Evolutionary conservation across 1,140 invertebrate genomes (phyloP), one percentile per base, ranked within the genome.

Genomic region (Acromyrmex charruanus): DNA sequence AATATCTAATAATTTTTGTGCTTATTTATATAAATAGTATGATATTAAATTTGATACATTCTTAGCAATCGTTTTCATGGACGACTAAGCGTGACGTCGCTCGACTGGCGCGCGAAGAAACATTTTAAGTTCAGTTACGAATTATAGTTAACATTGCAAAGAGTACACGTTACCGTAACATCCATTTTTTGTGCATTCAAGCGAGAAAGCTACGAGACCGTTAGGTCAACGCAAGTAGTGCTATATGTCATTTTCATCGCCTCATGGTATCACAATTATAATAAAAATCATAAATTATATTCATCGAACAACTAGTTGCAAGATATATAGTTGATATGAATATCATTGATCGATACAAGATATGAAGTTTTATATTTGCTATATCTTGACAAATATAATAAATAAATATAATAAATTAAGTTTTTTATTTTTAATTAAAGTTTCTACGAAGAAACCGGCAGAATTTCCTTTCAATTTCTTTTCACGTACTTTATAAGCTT

Each of bases 71-170:
- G n/a, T 59, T 77, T 85, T 77, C 72, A 85, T n/a, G 49, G 61
- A 77, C 3, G 31, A 68, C 4, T 53, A 68, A 77, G 59, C 49
- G 82, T 77, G 59, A 53, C 65, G 65, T 81, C 49, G 65, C 75
- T 81, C 14, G 49, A 31, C 16, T 49, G 7, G 31, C 51, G 58
- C 44, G 49, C 49, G 12, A 44, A 4, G 59, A 51, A 72, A 44
- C 6, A 79, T 65, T 77, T 86, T 63, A 86, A 65, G 51, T 77
- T 79, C 63, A 80, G 49, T 39, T 85, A 69, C 28, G 49, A 85
- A 85, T 85, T 81, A 72, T 79, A 68, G 21, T 75, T 66, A 63
- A 86, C 10, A 21, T 86, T 71, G 18, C 21, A 86, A 86, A 77
- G 55, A 86, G 6, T 80, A 80, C 75, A 69, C 66, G 51, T 86